Percentiles rank a stretch among this genome's conserved stretches.
Conservation (phyloP, 2,113 vertebrate genomes). For the Hippocampus guttulatus region DNA sequence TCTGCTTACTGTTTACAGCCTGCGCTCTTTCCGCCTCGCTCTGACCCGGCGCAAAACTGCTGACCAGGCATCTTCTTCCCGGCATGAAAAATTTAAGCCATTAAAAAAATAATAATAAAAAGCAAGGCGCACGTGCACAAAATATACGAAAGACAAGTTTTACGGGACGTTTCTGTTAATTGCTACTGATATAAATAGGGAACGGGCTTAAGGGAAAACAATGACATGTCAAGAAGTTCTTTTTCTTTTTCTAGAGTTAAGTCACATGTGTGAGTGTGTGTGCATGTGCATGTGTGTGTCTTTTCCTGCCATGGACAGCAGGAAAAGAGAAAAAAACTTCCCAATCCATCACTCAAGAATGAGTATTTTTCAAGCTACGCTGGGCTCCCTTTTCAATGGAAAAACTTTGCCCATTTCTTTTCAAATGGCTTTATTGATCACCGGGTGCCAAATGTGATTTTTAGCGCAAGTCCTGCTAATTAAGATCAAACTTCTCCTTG, state of each 20-base stretch:
- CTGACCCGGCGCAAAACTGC: conserved; percentile 53
- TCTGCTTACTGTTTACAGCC: conserved; percentile 57
- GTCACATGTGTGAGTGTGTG: too few species aligned
- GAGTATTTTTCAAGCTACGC: not conserved
- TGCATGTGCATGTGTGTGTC: too few species aligned
- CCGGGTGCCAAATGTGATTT: not conserved
- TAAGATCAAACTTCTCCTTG: not conserved
- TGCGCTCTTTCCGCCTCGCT: conserved; percentile 32
- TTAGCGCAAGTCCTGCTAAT: not conserved
- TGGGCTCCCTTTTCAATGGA: not conserved
- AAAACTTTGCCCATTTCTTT: not conserved
- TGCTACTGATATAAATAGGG: not conserved
- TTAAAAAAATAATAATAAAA: conserved; percentile 8
- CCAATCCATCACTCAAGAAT: not conserved
- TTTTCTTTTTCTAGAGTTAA: too few species aligned
- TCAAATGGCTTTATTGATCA: conserved; percentile 3
- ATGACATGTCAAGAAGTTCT: not conserved
- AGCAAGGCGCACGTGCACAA: not conserved
- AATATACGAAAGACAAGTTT: conserved; percentile 1
- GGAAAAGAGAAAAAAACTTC: not conserved
- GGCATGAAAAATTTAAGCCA: conserved; percentile 37
- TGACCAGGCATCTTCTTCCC: conserved; percentile 55
- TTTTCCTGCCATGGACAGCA: not conserved
- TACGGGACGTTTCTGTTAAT: not conserved
- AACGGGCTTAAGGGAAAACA: not conserved